These are phyloP conservation scores for Osmerus mordax DNA, from an alignment of 2,113 vertebrate species.

Conservation along the genomic window DNA sequence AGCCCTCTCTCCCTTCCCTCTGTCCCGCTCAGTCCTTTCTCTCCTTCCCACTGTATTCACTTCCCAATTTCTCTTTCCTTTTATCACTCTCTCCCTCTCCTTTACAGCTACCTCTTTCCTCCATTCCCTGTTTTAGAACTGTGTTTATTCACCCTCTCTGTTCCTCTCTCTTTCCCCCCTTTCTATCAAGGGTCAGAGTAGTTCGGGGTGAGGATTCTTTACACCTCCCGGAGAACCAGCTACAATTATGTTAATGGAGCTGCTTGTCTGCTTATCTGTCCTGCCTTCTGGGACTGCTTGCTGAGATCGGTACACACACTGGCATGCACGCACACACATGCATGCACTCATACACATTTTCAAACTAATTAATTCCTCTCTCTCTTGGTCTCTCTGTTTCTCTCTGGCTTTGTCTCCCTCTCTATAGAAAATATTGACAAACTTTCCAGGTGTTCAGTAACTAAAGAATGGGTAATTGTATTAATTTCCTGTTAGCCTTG, in stretches of 20 bases:
- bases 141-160: constrained; percentile 66
- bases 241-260: constrained; percentile 79
- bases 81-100: constrained; percentile 7
- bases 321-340: not conserved
- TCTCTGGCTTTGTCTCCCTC: too few species aligned
- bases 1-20: not conserved
- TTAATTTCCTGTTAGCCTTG: too few species aligned
- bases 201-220: constrained; percentile 76
- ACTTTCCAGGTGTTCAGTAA: too few species aligned
- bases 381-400: too few species aligned
- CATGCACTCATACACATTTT: not conserved
- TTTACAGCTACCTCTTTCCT: not conserved
- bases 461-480: too few species aligned
- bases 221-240: constrained; percentile 76
- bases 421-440: too few species aligned
- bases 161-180: constrained; percentile 31
- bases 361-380: not conserved
- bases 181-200: constrained; percentile 79
- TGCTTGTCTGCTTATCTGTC: constrained; percentile 82
- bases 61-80: constrained; percentile 19
- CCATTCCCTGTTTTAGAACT: constrained; percentile 32
- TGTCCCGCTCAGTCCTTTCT: not conserved
- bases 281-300: constrained; percentile 79
- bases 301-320: constrained; percentile 64
- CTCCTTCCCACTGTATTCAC: not conserved